Evolutionary conservation across 2,797 vertebrate species (phyloP).

Genomic region (Psittacula echo): DNA sequence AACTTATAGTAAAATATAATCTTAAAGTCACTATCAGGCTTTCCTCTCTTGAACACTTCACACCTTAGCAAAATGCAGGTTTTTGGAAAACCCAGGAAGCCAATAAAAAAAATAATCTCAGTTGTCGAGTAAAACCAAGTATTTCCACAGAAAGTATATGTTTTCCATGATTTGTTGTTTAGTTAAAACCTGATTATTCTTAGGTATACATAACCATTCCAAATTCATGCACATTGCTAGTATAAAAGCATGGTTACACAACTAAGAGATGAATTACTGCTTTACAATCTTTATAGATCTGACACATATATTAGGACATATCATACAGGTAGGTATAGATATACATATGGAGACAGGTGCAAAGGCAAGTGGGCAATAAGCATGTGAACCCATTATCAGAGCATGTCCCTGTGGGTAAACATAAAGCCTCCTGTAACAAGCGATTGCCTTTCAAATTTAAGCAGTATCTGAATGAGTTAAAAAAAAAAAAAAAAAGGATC

Average conservation of each 20-base stretch:
- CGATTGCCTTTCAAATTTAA: not conserved
- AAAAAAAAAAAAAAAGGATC: not conserved
- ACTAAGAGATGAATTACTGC: not conserved
- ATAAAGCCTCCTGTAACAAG: not conserved
- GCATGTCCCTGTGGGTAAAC: accelerated
- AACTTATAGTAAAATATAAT: not conserved
- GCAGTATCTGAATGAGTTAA: not conserved
- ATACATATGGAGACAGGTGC: not conserved
- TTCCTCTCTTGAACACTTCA: not conserved
- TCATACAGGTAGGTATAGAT: not conserved
- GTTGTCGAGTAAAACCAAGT: not conserved
- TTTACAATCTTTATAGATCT: not conserved
- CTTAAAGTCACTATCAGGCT: not conserved
- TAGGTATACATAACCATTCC: not conserved
- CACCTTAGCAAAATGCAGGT: not conserved
- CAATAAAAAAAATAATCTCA: not conserved
- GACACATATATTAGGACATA: not conserved
- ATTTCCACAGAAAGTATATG: not conserved
- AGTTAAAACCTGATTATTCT: not conserved
- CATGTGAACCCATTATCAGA: not conserved
- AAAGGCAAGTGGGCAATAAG: not conserved
- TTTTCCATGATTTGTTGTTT: not conserved
- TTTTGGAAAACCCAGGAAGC: not conserved
- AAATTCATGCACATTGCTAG: not conserved
- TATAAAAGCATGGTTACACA: not conserved